Conservation (phyloP, 2,888 invertebrate genomes). For the Lithophane semibrunnea region DNA sequence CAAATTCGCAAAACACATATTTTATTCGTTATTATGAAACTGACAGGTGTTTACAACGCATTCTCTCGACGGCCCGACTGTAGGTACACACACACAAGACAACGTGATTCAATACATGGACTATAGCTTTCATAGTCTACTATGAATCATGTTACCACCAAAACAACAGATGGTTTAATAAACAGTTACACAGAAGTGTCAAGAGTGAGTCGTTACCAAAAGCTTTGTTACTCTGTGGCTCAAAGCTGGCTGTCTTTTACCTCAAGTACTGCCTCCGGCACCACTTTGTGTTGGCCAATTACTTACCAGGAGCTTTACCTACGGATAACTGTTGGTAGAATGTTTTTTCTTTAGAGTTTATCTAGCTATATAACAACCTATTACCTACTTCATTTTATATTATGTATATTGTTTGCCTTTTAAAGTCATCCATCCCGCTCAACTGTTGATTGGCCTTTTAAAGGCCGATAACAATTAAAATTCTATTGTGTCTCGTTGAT, state of each 20-base stretch:
- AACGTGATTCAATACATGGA: neutral
- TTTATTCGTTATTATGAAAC: too few relatives aligned
- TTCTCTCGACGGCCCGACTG: too few relatives aligned
- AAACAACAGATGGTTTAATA: conserved; percentile 20
- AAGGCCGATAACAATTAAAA: too few relatives aligned
- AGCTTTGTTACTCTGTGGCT: conserved; percentile 23
- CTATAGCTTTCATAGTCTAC: neutral
- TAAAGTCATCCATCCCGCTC: neutral
- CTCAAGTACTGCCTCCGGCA: conserved; percentile 41
- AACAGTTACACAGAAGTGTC: conserved; percentile 44
- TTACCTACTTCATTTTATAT: neutral
- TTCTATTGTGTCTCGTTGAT: too few relatives aligned
- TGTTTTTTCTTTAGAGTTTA: neutral
- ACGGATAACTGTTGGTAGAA: neutral
- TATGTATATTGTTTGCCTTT: neutral
- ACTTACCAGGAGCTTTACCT: conserved; percentile 12
- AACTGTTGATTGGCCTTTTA: too few relatives aligned
- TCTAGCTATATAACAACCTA: neutral
- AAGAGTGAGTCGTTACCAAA: conserved; percentile 19
- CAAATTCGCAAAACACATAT: too few relatives aligned
- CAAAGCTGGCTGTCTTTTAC: conserved; percentile 23
- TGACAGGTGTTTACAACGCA: too few relatives aligned
- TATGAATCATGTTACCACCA: neutral
- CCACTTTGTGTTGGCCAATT: conserved; percentile 52
- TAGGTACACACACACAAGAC: too few relatives aligned